phyloP scores from a whole-genome alignment of 2,888 invertebrate genomes.

The Phania funesta region DNA sequence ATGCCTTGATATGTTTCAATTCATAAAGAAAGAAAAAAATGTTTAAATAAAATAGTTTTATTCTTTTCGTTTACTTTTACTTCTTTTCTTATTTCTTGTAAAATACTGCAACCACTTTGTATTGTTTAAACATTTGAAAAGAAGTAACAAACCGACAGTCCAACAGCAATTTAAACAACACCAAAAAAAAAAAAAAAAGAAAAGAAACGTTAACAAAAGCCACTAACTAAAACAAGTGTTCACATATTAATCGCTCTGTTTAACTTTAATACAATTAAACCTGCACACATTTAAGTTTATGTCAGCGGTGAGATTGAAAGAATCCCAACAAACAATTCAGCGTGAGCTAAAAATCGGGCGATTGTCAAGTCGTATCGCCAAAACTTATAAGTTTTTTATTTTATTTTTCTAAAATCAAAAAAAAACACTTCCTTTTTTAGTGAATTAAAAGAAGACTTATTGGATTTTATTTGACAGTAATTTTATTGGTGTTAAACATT shows the following conservation, averaged over 20 bases:
- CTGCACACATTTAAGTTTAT: not conserved
- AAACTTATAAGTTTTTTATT: too few relatives aligned
- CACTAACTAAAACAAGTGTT: conserved; percentile 19
- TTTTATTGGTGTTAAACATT: too few relatives aligned
- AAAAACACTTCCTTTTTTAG: too few relatives aligned
- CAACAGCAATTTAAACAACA: not conserved
- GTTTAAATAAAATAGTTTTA: not conserved
- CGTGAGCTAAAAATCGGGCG: too few relatives aligned
- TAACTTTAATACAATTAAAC: conserved; percentile 18
- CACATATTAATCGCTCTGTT: conserved; percentile 36
- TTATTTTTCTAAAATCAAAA: too few relatives aligned
- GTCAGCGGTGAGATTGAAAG: not conserved
- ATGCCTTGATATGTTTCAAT: too few relatives aligned
- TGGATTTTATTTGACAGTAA: too few relatives aligned
- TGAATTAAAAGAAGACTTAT: too few relatives aligned
- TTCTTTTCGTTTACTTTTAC: not conserved
- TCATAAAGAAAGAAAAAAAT: not conserved
- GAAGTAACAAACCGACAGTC: conserved; percentile 17
- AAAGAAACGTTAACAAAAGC: conserved; percentile 5
- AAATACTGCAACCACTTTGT: conserved; percentile 46
- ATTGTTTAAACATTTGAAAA: conserved; percentile 14
- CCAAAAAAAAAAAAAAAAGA: conserved; percentile 4
- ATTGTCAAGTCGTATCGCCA: too few relatives aligned
- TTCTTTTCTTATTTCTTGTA: not conserved
- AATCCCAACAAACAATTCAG: not conserved